phyloP scores from a whole-genome alignment of 2,113 vertebrate genomes.

The Forbesichthys papilliferus region DNA sequence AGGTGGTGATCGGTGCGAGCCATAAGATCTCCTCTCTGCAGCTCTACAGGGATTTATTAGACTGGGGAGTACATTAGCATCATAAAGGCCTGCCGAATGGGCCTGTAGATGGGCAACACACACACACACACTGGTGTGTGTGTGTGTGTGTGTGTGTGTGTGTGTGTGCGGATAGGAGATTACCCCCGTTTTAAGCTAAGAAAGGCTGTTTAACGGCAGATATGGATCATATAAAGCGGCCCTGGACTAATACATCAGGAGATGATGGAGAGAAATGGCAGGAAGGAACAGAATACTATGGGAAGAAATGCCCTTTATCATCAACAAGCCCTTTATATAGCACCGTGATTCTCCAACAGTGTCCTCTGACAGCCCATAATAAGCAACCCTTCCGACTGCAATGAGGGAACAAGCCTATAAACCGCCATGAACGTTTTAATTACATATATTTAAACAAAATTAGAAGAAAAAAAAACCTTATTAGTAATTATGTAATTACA shows the following conservation, averaged over 20 bases:
- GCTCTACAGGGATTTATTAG: constrained; percentile 83
- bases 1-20: constrained; percentile 67
- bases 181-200: constrained; percentile 70
- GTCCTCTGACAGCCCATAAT: too few relatives aligned
- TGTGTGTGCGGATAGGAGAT: constrained; percentile 55
- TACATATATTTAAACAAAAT: too few relatives aligned
- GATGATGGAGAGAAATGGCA: constrained; percentile 34
- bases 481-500: too few relatives aligned
- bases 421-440: too few relatives aligned
- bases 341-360: too few relatives aligned
- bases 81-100: constrained; percentile 79
- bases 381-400: too few relatives aligned
- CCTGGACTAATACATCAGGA: constrained; percentile 57
- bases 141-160: constrained; percentile 26
- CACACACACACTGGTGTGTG: constrained; percentile 49
- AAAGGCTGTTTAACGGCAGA: constrained; percentile 71
- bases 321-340: too few relatives aligned
- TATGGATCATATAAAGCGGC: constrained; percentile 67
- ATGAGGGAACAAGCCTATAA: too few relatives aligned
- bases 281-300: constrained; percentile 12
- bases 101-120: constrained; percentile 64
- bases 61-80: constrained; percentile 81
- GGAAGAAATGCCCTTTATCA: constrained; percentile 2
- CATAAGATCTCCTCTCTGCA: constrained; percentile 76
- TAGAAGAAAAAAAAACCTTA: too few relatives aligned